Percentiles rank a stretch among this genome's conserved stretches.
phyloP scores from a whole-genome alignment of 1,140 invertebrate species.

The Drosophila jambulina region DNA sequence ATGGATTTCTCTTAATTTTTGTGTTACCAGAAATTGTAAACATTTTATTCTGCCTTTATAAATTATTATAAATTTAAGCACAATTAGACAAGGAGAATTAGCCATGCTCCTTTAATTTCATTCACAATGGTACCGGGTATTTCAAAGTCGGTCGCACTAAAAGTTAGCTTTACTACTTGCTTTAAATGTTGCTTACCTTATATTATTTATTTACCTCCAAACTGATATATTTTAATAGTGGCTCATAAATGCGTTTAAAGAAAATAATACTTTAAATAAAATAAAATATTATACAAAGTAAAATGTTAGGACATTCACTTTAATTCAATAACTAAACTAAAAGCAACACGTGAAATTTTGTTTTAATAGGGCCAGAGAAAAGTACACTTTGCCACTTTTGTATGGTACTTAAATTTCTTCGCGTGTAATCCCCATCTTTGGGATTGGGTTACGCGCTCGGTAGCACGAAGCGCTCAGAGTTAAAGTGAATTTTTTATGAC shows the following conservation, averaged over 20 bases:
- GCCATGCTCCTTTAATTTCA: background rate
- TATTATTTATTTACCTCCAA: background rate
- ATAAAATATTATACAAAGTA: no score
- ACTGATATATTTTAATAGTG: background rate
- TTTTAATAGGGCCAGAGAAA: background rate
- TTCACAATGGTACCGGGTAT: background rate
- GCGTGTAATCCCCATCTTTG: slow-evolving; percentile 19
- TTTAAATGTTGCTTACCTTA: background rate
- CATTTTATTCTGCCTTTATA: no score
- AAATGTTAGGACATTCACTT: no score
- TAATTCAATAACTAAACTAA: no score
- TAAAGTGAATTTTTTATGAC: slow-evolving; percentile 79
- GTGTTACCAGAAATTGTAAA: background rate
- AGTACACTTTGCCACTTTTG: background rate
- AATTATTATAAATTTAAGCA: no score
- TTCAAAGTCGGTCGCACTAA: background rate
- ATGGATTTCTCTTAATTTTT: background rate
- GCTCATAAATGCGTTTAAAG: no score
- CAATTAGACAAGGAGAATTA: no score
- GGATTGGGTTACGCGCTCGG: slow-evolving; percentile 66
- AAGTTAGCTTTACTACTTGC: background rate
- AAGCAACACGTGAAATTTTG: no score
- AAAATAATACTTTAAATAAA: no score
- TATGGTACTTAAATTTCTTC: slow-evolving; percentile 1
- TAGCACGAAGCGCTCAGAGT: slow-evolving; percentile 52